Evolutionary conservation across 1,140 invertebrate genomes (phyloP), one percentile per base, ranked within the genome.

Genomic region (Propsilocerus akamusi): DNA sequence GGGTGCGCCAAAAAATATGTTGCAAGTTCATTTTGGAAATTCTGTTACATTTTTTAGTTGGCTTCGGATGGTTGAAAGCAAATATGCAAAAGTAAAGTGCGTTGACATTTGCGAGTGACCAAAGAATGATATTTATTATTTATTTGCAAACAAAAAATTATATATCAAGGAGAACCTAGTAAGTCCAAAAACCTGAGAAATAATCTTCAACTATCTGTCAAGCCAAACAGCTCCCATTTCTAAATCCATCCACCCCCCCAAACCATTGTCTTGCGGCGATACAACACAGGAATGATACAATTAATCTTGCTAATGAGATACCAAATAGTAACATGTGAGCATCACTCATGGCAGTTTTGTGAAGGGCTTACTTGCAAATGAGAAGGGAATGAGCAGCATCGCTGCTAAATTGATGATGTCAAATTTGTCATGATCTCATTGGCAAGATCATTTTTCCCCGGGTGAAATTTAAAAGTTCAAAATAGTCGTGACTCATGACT

Each of bases 291-390:
- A 41, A 41, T 41, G 34, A 41, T 41, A 41, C 34, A 41, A 41
- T 41, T 41, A 41, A 41, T 41, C 34, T 41, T 41, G 34, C 34
- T 41, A 41, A 41, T 41, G 34, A 41, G 34, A 41, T 41, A 20
- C 34, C 14, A 41, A 30, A 11, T 30, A 11, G n/a, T 30, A 30
- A 30, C 10, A 6, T 30, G 28, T 30, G n/a, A 30, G 28, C n/a
- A 30, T 30, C 10, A 11, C 10, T 8, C 10, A 11, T 30, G 28
- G n/a, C n/a, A 30, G 10, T 11, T 30, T 30, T n/a, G n/a, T 30
- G 28, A 11, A 30, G 28, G 10, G 6, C 6, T 30, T 8, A 11
- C 3, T 3, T 30, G 28, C 10, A n/a, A 11, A n/a, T 3, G 28
- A 30, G 28, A 3, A 30, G 10, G 28, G n/a, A 30, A 3, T 30